Evolutionary conservation across 64 coral and sea anemone species (phyloP).

Genomic region (Dendrophyllia cribrosa): DNA sequence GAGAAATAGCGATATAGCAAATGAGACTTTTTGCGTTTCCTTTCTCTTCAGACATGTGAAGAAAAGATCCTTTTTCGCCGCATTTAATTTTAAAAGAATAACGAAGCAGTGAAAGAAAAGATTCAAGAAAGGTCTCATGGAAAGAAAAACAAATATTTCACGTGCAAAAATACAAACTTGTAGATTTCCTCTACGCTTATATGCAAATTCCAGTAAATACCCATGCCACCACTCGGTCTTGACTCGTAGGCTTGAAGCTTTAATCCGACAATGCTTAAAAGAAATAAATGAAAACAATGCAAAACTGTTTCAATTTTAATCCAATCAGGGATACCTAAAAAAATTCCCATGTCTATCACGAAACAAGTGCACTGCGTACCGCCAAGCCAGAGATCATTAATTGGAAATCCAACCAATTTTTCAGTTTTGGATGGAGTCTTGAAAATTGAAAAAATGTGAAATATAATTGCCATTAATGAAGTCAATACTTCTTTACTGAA

Average conservation of each 20-base stretch:
- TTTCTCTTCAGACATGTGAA: slow-evolving; percentile 16
- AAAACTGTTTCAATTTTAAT: slow-evolving; percentile 7
- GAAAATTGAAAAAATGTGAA: not conserved
- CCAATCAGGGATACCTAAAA: not conserved
- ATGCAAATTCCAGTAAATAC: slow-evolving; percentile 20
- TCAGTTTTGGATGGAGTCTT: slow-evolving; percentile 3
- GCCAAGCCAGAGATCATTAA: slow-evolving; percentile 3
- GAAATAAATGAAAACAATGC: not conserved
- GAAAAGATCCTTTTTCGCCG: slow-evolving; percentile 4
- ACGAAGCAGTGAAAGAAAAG: not conserved
- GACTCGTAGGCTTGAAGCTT: too few relatives aligned
- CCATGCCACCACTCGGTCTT: slow-evolving; percentile 7
- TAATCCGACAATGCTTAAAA: slow-evolving; percentile 2
- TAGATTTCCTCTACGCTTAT: slow-evolving; percentile 15
- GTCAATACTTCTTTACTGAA: not conserved
- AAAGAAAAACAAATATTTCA: slow-evolving; percentile 17
- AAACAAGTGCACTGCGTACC: not conserved
- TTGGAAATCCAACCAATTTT: not conserved
- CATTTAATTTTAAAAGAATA: slow-evolving; percentile 3
- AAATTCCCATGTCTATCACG: not conserved
- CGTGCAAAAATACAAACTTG: slow-evolving; percentile 10
- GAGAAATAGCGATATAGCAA: slow-evolving; percentile 4
- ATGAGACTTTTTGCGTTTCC: slow-evolving; percentile 10
- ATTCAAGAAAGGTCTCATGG: slow-evolving; percentile 18
- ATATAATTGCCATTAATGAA: slow-evolving; percentile 1